Evolutionary conservation across 1,140 invertebrate species (phyloP).

Genomic region (Brachionus koreanus): DNA sequence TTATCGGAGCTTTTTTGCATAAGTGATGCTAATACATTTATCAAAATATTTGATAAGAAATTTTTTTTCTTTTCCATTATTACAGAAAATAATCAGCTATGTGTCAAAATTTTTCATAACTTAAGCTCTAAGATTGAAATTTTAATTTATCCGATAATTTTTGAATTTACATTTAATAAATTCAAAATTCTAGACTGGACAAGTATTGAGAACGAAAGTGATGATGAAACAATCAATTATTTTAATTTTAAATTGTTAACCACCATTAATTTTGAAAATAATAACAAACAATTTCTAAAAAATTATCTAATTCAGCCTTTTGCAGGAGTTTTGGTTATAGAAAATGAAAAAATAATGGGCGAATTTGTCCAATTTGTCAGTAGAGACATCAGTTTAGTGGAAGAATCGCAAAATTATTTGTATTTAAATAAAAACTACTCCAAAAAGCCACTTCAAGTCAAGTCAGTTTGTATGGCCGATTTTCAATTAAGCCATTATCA

Average conservation of each 20-base stretch:
- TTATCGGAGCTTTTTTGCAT: neutral
- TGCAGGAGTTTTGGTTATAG: neutral
- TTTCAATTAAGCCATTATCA: neutral
- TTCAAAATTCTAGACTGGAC: neutral
- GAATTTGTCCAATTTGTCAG: neutral
- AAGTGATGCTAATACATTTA: neutral
- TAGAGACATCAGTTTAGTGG: neutral
- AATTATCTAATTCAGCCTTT: slow-evolving; percentile 6
- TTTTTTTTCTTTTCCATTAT: neutral
- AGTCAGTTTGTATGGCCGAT: neutral
- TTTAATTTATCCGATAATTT: neutral
- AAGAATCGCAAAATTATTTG: neutral
- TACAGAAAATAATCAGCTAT: neutral
- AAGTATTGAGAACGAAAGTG: neutral
- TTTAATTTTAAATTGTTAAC: slow-evolving; percentile 8
- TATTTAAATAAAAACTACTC: neutral
- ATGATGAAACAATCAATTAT: neutral
- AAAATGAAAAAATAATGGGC: neutral
- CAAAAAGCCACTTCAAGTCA: neutral
- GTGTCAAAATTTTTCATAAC: neutral
- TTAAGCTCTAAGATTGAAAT: neutral
- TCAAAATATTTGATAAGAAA: neutral
- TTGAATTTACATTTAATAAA: neutral
- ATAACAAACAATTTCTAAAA: neutral
- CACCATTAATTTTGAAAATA: neutral